Base-by-base conservation (phyloP, 2,888 invertebrate genomes). In the Drosophila mettleri region DNA sequence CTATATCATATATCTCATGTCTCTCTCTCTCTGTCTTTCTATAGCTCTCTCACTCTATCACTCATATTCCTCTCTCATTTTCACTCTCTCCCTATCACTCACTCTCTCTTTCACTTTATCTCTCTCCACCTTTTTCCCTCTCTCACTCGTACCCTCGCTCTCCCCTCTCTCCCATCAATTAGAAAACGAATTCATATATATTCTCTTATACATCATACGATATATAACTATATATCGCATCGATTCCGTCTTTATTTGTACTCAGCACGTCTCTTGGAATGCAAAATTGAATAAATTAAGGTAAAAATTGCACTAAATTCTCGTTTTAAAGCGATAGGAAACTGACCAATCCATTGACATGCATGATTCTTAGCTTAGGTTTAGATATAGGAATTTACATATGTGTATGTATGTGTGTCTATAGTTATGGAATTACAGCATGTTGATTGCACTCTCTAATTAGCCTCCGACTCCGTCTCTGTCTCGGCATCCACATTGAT, bases 401-500 rank as follows among this genome's bases (percentile, higher is more conserved):
- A 31, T 16, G 29, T 14, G 34, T 34, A 4, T 14, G 1, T 34
- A 34, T 24, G n/a, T 45, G 18, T 70, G 22, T 46, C 10, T 52
- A 52, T 58, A 51, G 22, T 0, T 41, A 14, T 46, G 45, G 41
- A 53, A 57, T 39, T 38, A 59, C 48, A 67, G 24, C 49, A 16
- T 41, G 3, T 49, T 27, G 54, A 69, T 73, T 75, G 69, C 64
- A 69, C 76, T 62, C 27, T 38, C 57, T 57, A 74, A 18, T 68
- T 70, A 55, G 76, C 74, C 81, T 80, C 80, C 38, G 86, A 80
- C 85, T 96, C 63, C 41, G 68, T 49, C 46, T 75, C 71, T 27
- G 63, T 94, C 79, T 96, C 96, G 7, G 87, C 86, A 85, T 96
- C 96, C 16, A 97, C 96, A 91, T 96, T 96, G 88, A 96, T 96